Evolutionary conservation across 2,797 vertebrate genomes (phyloP).

Genomic region (Acrocephalus scirpaceus): DNA sequence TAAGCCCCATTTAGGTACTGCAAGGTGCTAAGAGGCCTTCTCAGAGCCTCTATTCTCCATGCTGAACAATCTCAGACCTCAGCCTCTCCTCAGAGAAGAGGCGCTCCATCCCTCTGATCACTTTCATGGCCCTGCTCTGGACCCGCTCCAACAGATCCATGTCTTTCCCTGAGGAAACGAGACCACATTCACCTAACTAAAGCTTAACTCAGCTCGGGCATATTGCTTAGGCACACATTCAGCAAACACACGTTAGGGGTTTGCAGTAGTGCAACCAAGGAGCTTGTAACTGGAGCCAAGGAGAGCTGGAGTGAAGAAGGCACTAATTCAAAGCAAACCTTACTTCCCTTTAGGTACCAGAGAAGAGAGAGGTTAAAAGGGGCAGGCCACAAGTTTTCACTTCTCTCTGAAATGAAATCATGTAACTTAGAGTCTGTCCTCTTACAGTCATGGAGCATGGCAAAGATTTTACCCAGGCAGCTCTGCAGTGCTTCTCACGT

Average conservation of each 20-base stretch:
- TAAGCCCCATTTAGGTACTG: not conserved
- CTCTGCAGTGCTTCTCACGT: not conserved
- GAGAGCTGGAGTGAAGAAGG: not conserved
- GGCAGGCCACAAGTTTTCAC: not conserved
- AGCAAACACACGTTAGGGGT: not conserved
- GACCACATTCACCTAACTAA: not conserved
- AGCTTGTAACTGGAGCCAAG: not conserved
- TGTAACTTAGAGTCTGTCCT: not conserved
- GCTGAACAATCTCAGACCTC: not conserved
- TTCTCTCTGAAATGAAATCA: not conserved
- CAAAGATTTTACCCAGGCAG: not conserved
- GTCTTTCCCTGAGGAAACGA: not conserved
- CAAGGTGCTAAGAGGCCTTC: not conserved
- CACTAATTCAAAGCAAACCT: not conserved
- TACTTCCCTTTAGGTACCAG: not conserved
- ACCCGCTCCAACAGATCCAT: not conserved
- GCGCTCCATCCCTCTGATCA: not conserved
- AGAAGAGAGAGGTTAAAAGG: not conserved
- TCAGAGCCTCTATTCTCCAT: not conserved
- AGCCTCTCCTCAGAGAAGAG: rapidly evolving
- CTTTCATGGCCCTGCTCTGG: not conserved
- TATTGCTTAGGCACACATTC: not conserved
- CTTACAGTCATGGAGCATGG: not conserved
- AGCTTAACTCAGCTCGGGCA: not conserved
- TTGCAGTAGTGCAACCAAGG: not conserved